Base-by-base conservation (phyloP, 2,888 invertebrate genomes). In the Nomada fabriciana region DNA sequence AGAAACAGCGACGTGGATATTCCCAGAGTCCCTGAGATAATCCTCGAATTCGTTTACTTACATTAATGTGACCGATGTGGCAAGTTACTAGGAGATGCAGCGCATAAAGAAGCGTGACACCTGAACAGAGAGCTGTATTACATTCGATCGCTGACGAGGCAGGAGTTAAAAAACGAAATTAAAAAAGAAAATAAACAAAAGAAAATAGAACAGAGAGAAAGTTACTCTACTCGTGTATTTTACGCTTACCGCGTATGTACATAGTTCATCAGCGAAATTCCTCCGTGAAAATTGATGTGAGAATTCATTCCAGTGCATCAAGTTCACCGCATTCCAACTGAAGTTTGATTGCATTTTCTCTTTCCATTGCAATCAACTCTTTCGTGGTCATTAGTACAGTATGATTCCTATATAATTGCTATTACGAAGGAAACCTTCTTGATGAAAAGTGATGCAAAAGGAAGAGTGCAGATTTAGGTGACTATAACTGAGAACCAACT, bases 21-120 rank as follows among this genome's bases (percentile, higher is more conserved):
- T 87, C 87, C 89, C 89, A 76, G 55, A 83, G 88, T 64, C 87
- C 87, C 86, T 47, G 72, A 82, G 89, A 87, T 88, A 87, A 88
- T 88, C 80, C 80, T 71, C 57, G 60, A 84, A 89, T 87, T 87
- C 82, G 89, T 87, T 87, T 87, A 83, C 81, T 83, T 78, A 80
- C 76, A 76, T 60, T 73, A 50, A 79, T 65, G 71, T 25, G 59
- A 69, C 73, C 55, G 36, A 63, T 60, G 77, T 52, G 42, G 47
- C 61, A 53, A 70, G 53, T 61, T 69, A 53, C 70, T 23, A 57
- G 59, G 63, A 61, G 52, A 65, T 53, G 47, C 43, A 5, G 50
- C 55, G 52, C 9, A n/a, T 55, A 60, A 67, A 70, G 64, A 74
- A 52, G 47, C 23, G 60, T 42, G 42, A 65, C 57, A 69, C 70